Conservation (phyloP, 2,888 invertebrate genomes). For the Spicauda simplicius region DNA sequence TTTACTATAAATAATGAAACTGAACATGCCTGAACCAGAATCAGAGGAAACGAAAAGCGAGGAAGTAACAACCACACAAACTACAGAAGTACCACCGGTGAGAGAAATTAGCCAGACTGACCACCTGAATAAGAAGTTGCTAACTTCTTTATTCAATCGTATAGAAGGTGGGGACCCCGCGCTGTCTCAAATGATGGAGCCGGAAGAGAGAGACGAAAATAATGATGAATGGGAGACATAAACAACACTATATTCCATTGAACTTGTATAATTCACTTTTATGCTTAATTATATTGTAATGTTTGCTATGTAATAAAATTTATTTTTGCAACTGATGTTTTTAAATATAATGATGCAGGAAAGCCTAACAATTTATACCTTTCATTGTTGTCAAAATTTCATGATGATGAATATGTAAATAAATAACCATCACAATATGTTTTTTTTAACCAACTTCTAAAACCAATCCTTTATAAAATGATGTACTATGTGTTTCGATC, state of each 20-base stretch:
- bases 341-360: no score
- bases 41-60: slow-evolving; percentile 37
- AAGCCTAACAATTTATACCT: no score
- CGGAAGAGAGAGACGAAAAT: slow-evolving; percentile 59
- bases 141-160: slow-evolving; percentile 86
- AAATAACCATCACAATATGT: no score
- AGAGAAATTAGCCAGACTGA: slow-evolving; percentile 87
- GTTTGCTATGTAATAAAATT: not conserved
- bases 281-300: not conserved
- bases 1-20: slow-evolving; percentile 5
- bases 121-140: slow-evolving; percentile 87
- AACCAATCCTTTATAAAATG: no score
- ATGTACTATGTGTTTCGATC: no score
- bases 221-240: slow-evolving; percentile 66
- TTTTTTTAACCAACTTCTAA: no score
- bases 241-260: not conserved
- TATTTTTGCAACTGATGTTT: not conserved
- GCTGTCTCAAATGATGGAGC: slow-evolving; percentile 63
- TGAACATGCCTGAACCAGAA: slow-evolving; percentile 70
- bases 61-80: slow-evolving; percentile 47
- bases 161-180: slow-evolving; percentile 78
- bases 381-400: no score
- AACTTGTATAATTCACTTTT: not conserved
- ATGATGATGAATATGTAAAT: no score
- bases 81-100: slow-evolving; percentile 58